Conservation (phyloP, 2,797 vertebrate species). For the Tolypeutes matacus region DNA sequence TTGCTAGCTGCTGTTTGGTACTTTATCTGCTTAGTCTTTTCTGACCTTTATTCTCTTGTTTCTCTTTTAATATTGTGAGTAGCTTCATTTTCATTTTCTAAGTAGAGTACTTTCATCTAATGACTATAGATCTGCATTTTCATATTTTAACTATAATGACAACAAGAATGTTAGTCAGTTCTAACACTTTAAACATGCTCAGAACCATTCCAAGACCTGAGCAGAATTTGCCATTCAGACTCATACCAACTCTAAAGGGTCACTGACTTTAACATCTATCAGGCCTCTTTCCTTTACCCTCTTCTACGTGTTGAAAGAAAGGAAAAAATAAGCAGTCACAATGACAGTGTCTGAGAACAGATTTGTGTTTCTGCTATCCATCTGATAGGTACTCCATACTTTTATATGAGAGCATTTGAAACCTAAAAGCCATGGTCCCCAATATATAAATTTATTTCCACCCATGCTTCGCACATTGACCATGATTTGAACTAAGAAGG, state of each 20-base stretch:
- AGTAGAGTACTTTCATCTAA: not conserved
- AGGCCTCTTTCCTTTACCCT: not conserved
- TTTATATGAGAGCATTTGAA: not conserved
- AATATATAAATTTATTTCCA: not conserved
- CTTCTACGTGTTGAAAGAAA: not conserved
- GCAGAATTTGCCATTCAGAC: not conserved
- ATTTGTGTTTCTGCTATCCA: not conserved
- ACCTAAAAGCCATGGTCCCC: not conserved
- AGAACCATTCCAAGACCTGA: not conserved
- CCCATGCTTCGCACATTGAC: not conserved
- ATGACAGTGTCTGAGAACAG: not conserved
- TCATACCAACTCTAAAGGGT: not conserved
- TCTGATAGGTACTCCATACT: not conserved
- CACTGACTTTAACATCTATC: not conserved
- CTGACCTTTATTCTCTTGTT: not conserved
- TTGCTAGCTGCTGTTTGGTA: not conserved
- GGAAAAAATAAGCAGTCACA: not conserved
- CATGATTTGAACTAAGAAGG: not conserved
- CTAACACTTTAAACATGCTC: not conserved
- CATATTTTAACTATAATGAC: not conserved
- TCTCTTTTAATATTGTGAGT: not conserved
- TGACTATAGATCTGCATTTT: not conserved
- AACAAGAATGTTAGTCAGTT: not conserved
- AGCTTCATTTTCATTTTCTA: slow-evolving; percentile 21
- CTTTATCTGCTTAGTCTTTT: not conserved